phyloP scores from a whole-genome alignment of 2,113 vertebrate genomes.

The Syngnathus floridae region DNA sequence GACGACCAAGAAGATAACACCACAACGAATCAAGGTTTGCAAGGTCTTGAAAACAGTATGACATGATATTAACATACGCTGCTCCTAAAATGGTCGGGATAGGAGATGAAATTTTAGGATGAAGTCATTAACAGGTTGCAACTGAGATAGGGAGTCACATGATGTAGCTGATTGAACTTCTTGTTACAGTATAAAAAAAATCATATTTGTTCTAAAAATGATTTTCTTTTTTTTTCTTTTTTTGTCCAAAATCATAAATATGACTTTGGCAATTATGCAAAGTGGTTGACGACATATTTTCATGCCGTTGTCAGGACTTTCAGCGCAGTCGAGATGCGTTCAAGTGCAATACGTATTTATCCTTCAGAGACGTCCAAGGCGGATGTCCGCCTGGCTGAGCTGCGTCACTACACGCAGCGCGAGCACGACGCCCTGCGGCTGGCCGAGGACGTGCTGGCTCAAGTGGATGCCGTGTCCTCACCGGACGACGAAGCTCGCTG shows the following conservation, averaged over 20 bases:
- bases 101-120: no score
- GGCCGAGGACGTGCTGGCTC: conserved; percentile 56
- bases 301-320: not conserved
- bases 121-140: no score
- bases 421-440: conserved; percentile 45
- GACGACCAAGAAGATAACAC: not conserved
- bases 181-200: no score
- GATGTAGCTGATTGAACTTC: no score
- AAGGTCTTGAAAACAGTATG: not conserved
- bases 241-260: no score
- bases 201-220: no score
- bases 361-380: conserved; percentile 27
- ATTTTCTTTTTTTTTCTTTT: no score
- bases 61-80: not conserved
- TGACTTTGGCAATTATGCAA: no score
- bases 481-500: conserved; percentile 51
- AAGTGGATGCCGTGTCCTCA: conserved; percentile 49
- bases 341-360: not conserved
- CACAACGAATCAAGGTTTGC: not conserved
- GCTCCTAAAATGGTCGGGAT: no score
- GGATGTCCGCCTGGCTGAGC: conserved; percentile 35
- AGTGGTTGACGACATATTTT: no score
- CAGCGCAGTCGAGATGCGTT: not conserved
- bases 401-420: conserved; percentile 53
- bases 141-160: no score